Base-by-base conservation (phyloP, 2,888 invertebrate species). In the Aphidius colemani region DNA sequence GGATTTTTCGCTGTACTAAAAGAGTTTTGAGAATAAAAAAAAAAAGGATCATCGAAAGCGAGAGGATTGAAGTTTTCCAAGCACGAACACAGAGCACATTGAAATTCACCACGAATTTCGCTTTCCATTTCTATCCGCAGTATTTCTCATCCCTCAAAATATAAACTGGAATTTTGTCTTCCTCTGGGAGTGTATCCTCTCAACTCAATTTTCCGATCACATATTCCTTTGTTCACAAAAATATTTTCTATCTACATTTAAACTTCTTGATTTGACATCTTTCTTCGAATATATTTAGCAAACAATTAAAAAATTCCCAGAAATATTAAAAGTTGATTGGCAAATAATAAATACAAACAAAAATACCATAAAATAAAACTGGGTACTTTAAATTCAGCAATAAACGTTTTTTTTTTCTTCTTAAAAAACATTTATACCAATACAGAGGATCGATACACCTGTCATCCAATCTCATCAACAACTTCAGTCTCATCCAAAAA, bases 121-220 rank as follows among this genome's bases (percentile, higher is more conserved):
- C 79, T 81, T 81, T 80, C 81, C 81, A 79, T 81, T 81, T 81
- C 81, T 79, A 81, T 79, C 76, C 75, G 72, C 64, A 48, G 41
- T 51, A 53, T 63, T 43, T 46, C 64, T 50, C 55, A 58, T 64
- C 57, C 59, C 46, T 30, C 30, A 30, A 30, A 30, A 30, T 30
- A 30, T 30, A 30, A 30, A 30, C 30, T 30, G 30, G 30, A 30
- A 30, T 30, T 30, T 30, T 30, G 30, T 60, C 18, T 40, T 30
- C 53, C 53, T 46, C 41, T 60, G 53, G 64, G 49, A 66, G 62
- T 62, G 65, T 66, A 57, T 66, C 65, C 63, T 41, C 59, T 57
- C 72, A 73, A 71, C 72, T 78, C 73, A 74, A 69, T 72, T 76
- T 69, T 69, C 76, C 68, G 75, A 70, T 75, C 77, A 78, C 77